phyloP scores from a whole-genome alignment of 2,797 vertebrate genomes.

The Chlorospingus flavigularis region DNA sequence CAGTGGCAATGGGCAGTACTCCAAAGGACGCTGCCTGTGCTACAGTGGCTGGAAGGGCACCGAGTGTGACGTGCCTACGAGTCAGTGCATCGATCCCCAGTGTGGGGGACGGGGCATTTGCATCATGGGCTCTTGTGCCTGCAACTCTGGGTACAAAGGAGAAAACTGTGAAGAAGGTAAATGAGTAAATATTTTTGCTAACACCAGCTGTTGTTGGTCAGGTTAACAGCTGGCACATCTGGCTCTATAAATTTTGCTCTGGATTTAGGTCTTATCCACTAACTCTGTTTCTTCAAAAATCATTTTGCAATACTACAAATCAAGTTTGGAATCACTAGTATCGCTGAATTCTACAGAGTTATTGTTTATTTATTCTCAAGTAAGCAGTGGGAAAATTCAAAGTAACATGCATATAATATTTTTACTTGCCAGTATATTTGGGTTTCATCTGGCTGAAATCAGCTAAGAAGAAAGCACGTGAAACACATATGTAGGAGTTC shows the following conservation, averaged over 20 bases:
- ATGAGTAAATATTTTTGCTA: constrained; percentile 14
- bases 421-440: not conserved
- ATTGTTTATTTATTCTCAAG: not conserved
- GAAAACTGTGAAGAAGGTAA: constrained; percentile 94
- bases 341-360: not conserved
- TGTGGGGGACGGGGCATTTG: constrained; percentile 93
- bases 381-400: not conserved
- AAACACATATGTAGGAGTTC: constrained; percentile 38
- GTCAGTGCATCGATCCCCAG: constrained; percentile 90
- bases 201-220: not conserved
- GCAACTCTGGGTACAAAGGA: constrained; percentile 94
- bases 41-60: constrained; percentile 98
- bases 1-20: constrained; percentile 96
- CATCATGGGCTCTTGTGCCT: constrained; percentile 90
- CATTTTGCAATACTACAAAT: not conserved
- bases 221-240: not conserved
- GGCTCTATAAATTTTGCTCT: not conserved
- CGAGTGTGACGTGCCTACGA: constrained; percentile 89
- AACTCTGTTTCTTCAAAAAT: not conserved
- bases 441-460: not conserved
- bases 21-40: constrained; percentile 95
- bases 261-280: not conserved
- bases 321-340: not conserved
- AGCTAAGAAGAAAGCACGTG: not conserved
- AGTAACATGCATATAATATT: not conserved